Conservation (phyloP, 2,888 invertebrate genomes). For the Drosophila siamana region DNA sequence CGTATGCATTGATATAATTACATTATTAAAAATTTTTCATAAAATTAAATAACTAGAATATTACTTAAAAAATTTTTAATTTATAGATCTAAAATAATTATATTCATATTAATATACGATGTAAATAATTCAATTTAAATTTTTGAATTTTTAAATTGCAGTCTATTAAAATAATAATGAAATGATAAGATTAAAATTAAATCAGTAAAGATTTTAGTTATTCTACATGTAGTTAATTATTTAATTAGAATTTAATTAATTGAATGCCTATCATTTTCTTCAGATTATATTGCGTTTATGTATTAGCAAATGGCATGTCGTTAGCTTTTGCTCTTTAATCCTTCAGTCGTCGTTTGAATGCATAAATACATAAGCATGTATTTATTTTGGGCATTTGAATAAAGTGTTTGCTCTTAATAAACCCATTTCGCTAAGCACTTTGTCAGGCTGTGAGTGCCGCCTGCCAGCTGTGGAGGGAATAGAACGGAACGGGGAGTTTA, state of each 20-base stretch:
- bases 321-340: constrained; percentile 2
- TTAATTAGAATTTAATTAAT: neutral
- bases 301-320: neutral
- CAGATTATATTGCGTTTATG: neutral
- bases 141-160: no score
- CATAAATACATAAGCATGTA: constrained; percentile 35
- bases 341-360: constrained; percentile 50
- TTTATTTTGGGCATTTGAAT: constrained; percentile 72
- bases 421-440: constrained; percentile 76
- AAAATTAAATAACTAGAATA: no score
- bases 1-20: no score
- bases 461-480: neutral
- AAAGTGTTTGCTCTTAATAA: constrained; percentile 80
- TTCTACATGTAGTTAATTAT: no score
- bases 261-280: neutral
- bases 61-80: no score
- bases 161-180: no score
- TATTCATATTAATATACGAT: no score
- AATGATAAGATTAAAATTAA: no score
- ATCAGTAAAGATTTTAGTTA: no score
- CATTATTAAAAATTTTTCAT: no score
- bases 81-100: no score
- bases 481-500: neutral
- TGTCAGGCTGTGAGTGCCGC: constrained; percentile 30
- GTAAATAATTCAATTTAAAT: no score